phyloP scores from a whole-genome alignment of 37 sponge, comb jelly and placozoan species.

The Tethya wilhelma region DNA sequence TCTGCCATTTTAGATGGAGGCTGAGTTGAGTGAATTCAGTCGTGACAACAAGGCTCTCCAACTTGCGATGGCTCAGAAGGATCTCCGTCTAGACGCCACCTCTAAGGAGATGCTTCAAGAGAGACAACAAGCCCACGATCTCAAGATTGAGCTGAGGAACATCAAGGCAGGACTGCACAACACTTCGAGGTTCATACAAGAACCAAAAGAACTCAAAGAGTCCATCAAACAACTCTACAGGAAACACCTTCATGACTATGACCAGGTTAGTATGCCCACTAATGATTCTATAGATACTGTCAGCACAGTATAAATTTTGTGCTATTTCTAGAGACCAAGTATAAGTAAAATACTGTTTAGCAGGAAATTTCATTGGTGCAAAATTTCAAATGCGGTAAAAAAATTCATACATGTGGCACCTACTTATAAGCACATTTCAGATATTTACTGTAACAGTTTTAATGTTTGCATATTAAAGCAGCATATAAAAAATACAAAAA shows the following conservation, averaged over 20 bases:
- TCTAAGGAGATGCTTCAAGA: slow-evolving; percentile 86
- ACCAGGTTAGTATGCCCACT: slow-evolving; percentile 63
- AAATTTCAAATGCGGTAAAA: too few species aligned
- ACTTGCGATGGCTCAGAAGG: slow-evolving; percentile 71
- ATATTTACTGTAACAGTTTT: too few species aligned
- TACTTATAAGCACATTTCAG: too few species aligned
- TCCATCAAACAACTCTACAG: slow-evolving; percentile 51
- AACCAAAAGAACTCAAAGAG: slow-evolving; percentile 92
- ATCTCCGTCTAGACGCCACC: slow-evolving; percentile 84
- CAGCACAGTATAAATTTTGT: too few species aligned
- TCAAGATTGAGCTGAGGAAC: slow-evolving; percentile 75
- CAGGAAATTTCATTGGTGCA: too few species aligned
- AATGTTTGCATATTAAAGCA: too few species aligned
- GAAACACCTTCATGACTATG: slow-evolving; percentile 70
- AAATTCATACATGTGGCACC: too few species aligned
- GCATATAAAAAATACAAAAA: too few species aligned
- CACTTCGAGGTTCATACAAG: slow-evolving; percentile 87
- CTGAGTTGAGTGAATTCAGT: slow-evolving; percentile 82
- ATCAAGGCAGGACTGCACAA: slow-evolving; percentile 88
- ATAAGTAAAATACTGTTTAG: too few species aligned
- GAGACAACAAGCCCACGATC: slow-evolving; percentile 82
- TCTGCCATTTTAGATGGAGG: slow-evolving; percentile 79
- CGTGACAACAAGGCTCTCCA: slow-evolving; percentile 82
- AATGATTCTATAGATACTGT: too few species aligned
- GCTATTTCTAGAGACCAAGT: too few species aligned